A percentile compares a stretch with the other conserved stretches of the same genome.
Conservation (phyloP, 2,888 invertebrate genomes). For the Iselma pallidipennis region DNA sequence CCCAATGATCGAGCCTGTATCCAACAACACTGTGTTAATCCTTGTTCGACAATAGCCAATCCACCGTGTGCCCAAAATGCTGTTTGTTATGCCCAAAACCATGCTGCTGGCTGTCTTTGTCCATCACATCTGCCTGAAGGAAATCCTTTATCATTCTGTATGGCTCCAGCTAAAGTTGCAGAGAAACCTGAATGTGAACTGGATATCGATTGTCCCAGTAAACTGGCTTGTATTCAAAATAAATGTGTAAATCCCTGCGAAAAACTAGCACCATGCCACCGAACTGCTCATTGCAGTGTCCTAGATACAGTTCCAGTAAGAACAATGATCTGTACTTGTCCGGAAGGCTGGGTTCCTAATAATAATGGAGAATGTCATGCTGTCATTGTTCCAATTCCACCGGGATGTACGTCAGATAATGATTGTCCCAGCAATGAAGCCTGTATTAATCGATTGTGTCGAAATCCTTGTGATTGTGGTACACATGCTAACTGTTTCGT, state of each 20-base stretch:
- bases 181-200: slow-evolving; percentile 72
- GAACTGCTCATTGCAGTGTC: slow-evolving; percentile 77
- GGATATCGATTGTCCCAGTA: slow-evolving; percentile 80
- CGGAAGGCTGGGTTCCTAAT: slow-evolving; percentile 82
- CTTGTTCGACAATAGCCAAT: slow-evolving; percentile 68
- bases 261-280: slow-evolving; percentile 75
- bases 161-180: slow-evolving; percentile 56
- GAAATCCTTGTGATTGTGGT: slow-evolving; percentile 88
- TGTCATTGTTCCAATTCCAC: slow-evolving; percentile 68
- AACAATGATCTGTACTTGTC: slow-evolving; percentile 87
- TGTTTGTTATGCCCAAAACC: slow-evolving; percentile 77
- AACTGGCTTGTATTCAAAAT: slow-evolving; percentile 78
- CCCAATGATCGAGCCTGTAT: slow-evolving; percentile 74
- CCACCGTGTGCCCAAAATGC: slow-evolving; percentile 85
- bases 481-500: slow-evolving; percentile 81
- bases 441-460: slow-evolving; percentile 83
- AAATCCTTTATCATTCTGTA: slow-evolving; percentile 79
- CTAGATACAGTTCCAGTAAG: slow-evolving; percentile 83
- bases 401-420: slow-evolving; percentile 77
- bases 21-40: slow-evolving; percentile 75
- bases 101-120: slow-evolving; percentile 80
- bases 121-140: slow-evolving; percentile 78
- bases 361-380: slow-evolving; percentile 77
- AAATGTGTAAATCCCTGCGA: slow-evolving; percentile 79
- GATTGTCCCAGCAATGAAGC: slow-evolving; percentile 81